phyloP scores from a whole-genome alignment of 2,888 invertebrate genomes.

The Xylophagus ater region DNA sequence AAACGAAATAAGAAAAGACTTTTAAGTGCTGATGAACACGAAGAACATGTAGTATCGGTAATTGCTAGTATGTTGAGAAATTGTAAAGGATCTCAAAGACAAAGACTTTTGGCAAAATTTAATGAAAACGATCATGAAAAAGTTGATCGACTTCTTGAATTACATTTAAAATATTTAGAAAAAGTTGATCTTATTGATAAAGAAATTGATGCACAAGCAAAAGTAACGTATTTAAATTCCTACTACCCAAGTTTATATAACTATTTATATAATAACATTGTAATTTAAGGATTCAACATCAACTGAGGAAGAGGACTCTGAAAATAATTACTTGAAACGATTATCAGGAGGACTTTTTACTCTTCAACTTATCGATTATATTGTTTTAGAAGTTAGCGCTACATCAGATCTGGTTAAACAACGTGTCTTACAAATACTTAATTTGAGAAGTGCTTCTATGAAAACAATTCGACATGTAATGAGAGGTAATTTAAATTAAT shows the following conservation, averaged over 20 bases:
- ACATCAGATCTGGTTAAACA: conserved; percentile 64
- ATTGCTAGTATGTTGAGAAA: conserved; percentile 88
- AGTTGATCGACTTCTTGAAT: conserved; percentile 88
- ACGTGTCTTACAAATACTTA: conserved; percentile 77
- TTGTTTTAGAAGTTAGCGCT: conserved; percentile 64
- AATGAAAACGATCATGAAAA: conserved; percentile 97
- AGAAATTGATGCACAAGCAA: conserved; percentile 50
- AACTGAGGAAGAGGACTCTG: conserved; percentile 71
- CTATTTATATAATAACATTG: no score
- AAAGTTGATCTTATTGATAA: conserved; percentile 79
- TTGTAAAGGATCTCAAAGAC: conserved; percentile 81
- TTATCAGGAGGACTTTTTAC: conserved; percentile 94
- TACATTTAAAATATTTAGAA: conserved; percentile 94
- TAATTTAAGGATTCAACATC: no score
- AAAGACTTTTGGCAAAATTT: conserved; percentile 87
- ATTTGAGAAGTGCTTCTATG: conserved; percentile 78
- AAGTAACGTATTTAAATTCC: conserved; percentile 26
- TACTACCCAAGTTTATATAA: no score
- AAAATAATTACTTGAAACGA: conserved; percentile 77
- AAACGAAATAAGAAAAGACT: conserved; percentile 68
- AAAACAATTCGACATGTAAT: conserved; percentile 89
- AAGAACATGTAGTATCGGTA: conserved; percentile 90
- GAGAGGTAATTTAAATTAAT: conserved; percentile 52
- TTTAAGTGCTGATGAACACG: conserved; percentile 77
- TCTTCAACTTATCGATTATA: conserved; percentile 86